Conservation (phyloP, 2,888 invertebrate species). For the Tenthredo amoena region DNA sequence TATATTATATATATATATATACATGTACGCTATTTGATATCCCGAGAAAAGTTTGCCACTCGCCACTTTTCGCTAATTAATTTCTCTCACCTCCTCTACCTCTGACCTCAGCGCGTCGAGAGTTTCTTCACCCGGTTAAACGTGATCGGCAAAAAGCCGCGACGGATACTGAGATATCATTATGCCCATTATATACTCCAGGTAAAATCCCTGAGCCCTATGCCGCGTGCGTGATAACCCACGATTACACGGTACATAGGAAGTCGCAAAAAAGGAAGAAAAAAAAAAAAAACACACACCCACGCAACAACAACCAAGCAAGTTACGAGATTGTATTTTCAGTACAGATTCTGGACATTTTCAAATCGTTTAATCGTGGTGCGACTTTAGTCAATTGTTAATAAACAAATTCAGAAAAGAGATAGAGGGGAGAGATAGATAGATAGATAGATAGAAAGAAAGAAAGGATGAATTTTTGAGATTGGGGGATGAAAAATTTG, state of each 20-base stretch:
- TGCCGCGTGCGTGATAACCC: slow-evolving; percentile 32
- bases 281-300: neutral
- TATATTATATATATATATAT: neutral
- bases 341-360: slow-evolving; percentile 6
- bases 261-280: neutral
- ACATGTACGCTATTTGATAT: neutral
- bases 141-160: slow-evolving; percentile 22
- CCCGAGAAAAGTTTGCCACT: neutral
- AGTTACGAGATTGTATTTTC: slow-evolving; percentile 9
- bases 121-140: neutral
- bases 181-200: slow-evolving; percentile 28
- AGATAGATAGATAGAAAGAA: neutral
- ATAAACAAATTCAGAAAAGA: neutral
- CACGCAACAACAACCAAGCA: neutral
- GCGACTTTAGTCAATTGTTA: neutral
- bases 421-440: neutral
- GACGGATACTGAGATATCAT: slow-evolving; percentile 26
- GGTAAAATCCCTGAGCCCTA: slow-evolving; percentile 22
- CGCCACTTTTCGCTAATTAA: neutral
- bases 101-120: slow-evolving; percentile 8
- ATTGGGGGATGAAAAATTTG: neutral
- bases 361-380: neutral
- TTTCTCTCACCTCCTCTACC: neutral
- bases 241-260: slow-evolving; percentile 31
- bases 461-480: neutral